Evolutionary conservation across 2,797 vertebrate genomes (phyloP).

Genomic region (Girardinus metallicus): DNA sequence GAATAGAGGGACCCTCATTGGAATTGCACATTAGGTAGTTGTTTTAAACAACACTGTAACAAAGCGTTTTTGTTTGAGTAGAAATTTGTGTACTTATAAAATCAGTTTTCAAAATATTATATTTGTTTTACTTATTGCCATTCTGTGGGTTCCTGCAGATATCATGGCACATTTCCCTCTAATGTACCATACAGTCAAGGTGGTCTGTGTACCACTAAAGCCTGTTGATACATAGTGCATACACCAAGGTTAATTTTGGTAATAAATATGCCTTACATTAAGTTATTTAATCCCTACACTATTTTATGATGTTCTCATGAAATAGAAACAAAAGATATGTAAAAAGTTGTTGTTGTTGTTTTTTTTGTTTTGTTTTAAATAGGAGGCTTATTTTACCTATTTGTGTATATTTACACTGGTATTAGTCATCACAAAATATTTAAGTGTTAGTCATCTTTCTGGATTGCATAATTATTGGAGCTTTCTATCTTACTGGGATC

Average conservation of each 20-base stretch:
- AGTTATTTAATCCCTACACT: neutral
- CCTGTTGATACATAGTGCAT: neutral
- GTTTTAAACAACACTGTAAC: neutral
- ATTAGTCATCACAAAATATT: no score
- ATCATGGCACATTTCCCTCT: neutral
- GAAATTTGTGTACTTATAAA: neutral
- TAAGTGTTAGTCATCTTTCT: no score
- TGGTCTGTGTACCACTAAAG: neutral
- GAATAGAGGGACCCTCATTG: neutral
- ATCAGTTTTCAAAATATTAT: neutral
- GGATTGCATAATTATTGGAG: no score
- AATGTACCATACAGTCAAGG: neutral
- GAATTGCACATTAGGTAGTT: neutral
- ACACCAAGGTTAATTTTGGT: neutral
- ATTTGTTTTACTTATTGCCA: neutral
- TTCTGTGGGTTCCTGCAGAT: neutral
- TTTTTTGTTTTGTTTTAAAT: no score
- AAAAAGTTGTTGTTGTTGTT: no score
- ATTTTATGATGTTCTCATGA: neutral
- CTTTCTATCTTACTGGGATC: no score
- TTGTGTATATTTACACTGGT: no score
- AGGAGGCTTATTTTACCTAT: no score
- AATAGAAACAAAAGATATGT: no score
- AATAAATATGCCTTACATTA: neutral
- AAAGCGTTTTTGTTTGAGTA: neutral